phyloP scores from a whole-genome alignment of 2,797 vertebrate genomes.

The Oryzias dopingdopingensis region DNA sequence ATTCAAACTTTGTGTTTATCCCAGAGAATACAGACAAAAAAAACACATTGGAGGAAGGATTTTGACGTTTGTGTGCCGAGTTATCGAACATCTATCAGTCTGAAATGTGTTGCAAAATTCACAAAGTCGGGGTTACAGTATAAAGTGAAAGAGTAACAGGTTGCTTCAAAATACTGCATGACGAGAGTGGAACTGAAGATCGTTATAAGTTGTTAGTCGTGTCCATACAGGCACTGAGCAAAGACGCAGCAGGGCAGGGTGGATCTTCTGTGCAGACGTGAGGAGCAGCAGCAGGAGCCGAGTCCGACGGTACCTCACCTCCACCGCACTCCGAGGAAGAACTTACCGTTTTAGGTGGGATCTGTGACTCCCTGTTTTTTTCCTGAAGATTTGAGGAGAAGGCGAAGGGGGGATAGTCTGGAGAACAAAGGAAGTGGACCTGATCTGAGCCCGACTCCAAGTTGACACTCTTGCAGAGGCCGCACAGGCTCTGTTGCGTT shows the following conservation, averaged over 20 bases:
- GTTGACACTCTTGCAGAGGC: conserved; percentile 86
- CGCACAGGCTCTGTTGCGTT: conserved; percentile 85
- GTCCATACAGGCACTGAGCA: conserved; percentile 81
- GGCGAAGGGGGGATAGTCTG: conserved; percentile 76
- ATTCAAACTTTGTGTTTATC: conserved; percentile 20
- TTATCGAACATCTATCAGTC: conserved; percentile 17
- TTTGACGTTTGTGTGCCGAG: conserved; percentile 5
- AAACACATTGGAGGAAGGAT: conserved; percentile 14
- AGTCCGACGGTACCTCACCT: conserved; percentile 21
- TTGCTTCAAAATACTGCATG: conserved; percentile 8
- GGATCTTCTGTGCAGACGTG: conserved; percentile 32
- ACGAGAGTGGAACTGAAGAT: conserved; percentile 3
- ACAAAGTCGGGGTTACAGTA: conserved; percentile 45
- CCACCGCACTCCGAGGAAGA: conserved; percentile 41
- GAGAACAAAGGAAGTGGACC: conserved; percentile 84
- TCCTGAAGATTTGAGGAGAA: conserved; percentile 53
- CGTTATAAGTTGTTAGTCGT: conserved; percentile 73
- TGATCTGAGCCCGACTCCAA: conserved; percentile 81
- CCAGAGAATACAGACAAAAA: conserved; percentile 39
- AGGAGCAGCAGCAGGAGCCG: background rate
- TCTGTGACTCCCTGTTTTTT: conserved; percentile 55
- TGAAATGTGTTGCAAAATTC: conserved; percentile 19
- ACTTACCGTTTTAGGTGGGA: conserved; percentile 50
- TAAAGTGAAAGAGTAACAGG: conserved; percentile 5
- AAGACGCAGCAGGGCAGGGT: conserved; percentile 54